Evolutionary conservation across 1,140 invertebrate species (phyloP).

Genomic region (Metaphire vulgaris): DNA sequence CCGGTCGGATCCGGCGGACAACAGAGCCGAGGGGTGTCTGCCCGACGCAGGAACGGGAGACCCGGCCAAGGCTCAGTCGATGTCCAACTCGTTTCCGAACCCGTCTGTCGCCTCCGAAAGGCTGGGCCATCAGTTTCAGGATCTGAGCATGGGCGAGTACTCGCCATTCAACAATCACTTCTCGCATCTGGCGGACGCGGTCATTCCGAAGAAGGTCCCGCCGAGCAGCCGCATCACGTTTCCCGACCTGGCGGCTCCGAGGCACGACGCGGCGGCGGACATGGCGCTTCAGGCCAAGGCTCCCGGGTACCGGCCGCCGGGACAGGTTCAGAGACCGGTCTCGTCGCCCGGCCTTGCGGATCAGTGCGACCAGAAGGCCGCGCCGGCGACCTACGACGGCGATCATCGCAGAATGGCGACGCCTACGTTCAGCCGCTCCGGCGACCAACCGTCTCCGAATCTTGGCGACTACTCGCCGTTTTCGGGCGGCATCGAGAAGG

Average conservation of each 20-base stretch:
- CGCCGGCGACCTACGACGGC: not conserved
- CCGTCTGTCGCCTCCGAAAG: not conserved
- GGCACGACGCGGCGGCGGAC: not conserved
- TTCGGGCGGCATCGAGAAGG: not conserved
- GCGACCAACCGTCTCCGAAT: not conserved
- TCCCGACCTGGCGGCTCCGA: not conserved
- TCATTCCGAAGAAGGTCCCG: not conserved
- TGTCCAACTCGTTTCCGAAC: not conserved
- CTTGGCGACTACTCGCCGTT: not conserved
- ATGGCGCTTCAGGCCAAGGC: slow-evolving; percentile 7
- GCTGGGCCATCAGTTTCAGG: not conserved
- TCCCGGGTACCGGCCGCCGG: slow-evolving; percentile 14
- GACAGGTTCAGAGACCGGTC: not conserved
- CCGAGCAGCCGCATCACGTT: not conserved
- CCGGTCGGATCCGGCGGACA: not conserved
- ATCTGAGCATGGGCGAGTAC: not conserved
- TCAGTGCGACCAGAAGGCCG: not conserved
- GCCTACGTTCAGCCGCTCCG: not conserved
- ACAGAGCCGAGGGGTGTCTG: no score
- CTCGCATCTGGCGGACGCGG: not conserved
- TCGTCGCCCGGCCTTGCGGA: not conserved
- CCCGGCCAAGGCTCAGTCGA: not conserved
- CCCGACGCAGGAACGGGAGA: no score
- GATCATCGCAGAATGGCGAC: not conserved
- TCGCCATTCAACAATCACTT: not conserved